phyloP scores from a whole-genome alignment of 2,888 invertebrate species.

The Monoplex corrugatus region DNA sequence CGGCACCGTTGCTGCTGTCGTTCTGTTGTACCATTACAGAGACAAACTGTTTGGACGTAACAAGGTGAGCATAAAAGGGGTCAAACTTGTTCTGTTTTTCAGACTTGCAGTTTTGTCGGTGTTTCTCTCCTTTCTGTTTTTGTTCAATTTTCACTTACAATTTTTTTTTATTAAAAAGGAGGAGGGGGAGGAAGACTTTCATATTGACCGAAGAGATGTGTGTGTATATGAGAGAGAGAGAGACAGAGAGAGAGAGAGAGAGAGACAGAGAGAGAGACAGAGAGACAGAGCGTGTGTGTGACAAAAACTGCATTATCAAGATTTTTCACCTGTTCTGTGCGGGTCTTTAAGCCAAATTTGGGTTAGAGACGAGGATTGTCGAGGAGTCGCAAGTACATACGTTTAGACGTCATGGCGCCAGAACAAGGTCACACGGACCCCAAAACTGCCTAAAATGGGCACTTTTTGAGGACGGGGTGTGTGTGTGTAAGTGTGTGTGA shows the following conservation, averaged over 20 bases:
- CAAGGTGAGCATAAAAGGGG: background rate
- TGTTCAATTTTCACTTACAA: background rate
- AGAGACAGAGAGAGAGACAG: background rate
- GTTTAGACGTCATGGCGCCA: too few species aligned
- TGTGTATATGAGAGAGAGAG: constrained; percentile 13
- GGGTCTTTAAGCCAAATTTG: too few species aligned
- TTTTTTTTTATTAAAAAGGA: background rate
- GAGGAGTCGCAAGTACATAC: too few species aligned
- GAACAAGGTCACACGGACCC: too few species aligned
- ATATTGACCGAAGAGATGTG: too few species aligned
- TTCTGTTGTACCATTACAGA: background rate
- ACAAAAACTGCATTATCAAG: too few species aligned
- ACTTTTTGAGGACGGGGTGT: too few species aligned
- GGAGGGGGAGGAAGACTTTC: background rate
- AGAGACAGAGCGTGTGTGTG: background rate
- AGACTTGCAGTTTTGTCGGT: too few species aligned
- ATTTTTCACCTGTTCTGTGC: too few species aligned
- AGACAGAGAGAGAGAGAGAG: background rate
- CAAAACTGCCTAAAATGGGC: too few species aligned
- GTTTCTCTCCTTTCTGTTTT: background rate
- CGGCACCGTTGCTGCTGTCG: background rate
- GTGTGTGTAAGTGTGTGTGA: too few species aligned
- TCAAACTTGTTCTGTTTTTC: background rate
- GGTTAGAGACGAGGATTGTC: too few species aligned
- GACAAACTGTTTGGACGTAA: background rate